A percentile compares a stretch with the other conserved stretches of the same genome.
phyloP scores from a whole-genome alignment of 1,140 invertebrate species.

The Aphelinus certus region DNA sequence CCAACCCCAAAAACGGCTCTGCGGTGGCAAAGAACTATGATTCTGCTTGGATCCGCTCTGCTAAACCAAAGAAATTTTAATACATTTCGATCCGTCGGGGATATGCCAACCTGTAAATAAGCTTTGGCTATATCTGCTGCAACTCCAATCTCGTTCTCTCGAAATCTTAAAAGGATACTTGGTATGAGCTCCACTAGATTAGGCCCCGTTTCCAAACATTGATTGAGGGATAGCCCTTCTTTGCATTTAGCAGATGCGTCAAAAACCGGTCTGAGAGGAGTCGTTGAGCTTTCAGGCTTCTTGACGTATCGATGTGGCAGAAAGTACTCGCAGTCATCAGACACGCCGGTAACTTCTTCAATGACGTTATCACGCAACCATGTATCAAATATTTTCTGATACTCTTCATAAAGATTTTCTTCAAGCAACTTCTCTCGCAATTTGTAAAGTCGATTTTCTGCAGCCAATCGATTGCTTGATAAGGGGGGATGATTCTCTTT shows the following conservation, averaged over 20 bases:
- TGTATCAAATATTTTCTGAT: conserved; percentile 50
- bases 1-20: conserved; percentile 49
- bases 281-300: not conserved
- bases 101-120: conserved; percentile 57
- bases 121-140: conserved; percentile 54
- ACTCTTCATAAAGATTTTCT: conserved; percentile 30
- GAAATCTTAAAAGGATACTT: conserved; percentile 52
- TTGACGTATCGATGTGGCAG: not conserved
- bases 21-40: conserved; percentile 43
- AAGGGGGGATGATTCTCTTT: conserved; percentile 44
- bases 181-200: conserved; percentile 59
- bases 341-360: not conserved
- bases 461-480: conserved; percentile 39
- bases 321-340: not conserved
- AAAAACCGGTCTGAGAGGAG: not conserved
- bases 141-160: conserved; percentile 51
- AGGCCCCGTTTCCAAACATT: conserved; percentile 40
- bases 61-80: conserved; percentile 53
- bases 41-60: conserved; percentile 28
- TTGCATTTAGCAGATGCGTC: not conserved
- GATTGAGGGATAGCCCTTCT: not conserved
- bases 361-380: conserved; percentile 45
- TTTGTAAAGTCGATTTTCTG: conserved; percentile 40
- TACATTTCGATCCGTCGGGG: conserved; percentile 47
- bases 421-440: too few relatives aligned